A percentile compares a stretch with the other conserved stretches of the same genome.
Conservation (phyloP, 53 echinoderm and acorn worm genomes). For the Holothuria leucospilota region DNA sequence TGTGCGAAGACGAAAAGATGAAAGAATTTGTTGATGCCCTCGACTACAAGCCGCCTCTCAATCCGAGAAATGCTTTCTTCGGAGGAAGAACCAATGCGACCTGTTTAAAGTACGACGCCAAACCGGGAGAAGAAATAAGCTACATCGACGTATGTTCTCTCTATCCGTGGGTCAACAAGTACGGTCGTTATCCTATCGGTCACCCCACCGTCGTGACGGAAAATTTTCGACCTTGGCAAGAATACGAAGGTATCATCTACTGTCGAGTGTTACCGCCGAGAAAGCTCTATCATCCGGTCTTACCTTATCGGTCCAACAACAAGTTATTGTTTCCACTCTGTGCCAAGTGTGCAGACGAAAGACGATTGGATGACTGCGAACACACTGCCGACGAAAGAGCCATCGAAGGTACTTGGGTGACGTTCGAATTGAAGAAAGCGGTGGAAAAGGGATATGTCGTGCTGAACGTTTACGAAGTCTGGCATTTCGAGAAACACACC, state of each 20-base stretch:
- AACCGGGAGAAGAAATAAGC: slow-evolving; percentile 39
- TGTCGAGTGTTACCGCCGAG: slow-evolving; percentile 73
- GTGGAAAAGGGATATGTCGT: slow-evolving; percentile 63
- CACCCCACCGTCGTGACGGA: slow-evolving; percentile 68
- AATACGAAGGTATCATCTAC: slow-evolving; percentile 61
- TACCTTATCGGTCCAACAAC: slow-evolving; percentile 53
- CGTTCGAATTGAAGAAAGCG: slow-evolving; percentile 71
- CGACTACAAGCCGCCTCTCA: slow-evolving; percentile 31
- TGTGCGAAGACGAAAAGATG: slow-evolving; percentile 20
- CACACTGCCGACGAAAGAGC: slow-evolving; percentile 65
- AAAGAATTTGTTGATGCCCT: no score
- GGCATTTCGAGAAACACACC: slow-evolving; percentile 55
- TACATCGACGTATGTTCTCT: slow-evolving; percentile 69
- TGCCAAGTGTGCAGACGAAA: slow-evolving; percentile 47
- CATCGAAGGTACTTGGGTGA: slow-evolving; percentile 72
- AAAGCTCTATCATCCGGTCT: slow-evolving; percentile 61
- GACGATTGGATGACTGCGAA: slow-evolving; percentile 32
- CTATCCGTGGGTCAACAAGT: slow-evolving; percentile 73
- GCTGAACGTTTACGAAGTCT: slow-evolving; percentile 62
- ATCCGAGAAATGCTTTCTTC: slow-evolving; percentile 57
- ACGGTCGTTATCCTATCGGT: slow-evolving; percentile 54
- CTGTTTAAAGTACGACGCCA: slow-evolving; percentile 22
- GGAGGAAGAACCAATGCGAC: slow-evolving; percentile 59
- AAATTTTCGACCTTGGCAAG: slow-evolving; percentile 45
- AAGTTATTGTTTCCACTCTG: slow-evolving; percentile 71